Conservation (phyloP, 1,140 invertebrate genomes). For the Euura lappo region DNA sequence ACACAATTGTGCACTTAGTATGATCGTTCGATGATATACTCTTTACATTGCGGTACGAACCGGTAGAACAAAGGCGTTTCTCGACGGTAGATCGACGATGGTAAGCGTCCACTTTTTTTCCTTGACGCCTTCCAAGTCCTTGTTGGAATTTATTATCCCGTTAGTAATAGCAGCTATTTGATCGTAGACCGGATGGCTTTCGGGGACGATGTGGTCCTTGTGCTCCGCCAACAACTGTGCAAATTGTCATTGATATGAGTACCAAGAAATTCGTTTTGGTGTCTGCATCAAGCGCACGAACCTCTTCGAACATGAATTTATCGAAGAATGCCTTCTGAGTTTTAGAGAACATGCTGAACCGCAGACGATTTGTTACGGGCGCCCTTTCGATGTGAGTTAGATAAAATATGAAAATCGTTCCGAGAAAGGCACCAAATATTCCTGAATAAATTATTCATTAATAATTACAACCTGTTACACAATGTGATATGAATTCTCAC, state of each 20-base stretch:
- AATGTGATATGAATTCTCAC: conserved; percentile 22
- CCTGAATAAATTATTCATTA: conserved; percentile 27
- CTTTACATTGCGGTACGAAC: conserved; percentile 40
- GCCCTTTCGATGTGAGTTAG: conserved; percentile 58
- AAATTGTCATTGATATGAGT: background rate
- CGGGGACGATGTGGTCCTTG: conserved; percentile 48
- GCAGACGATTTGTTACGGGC: conserved; percentile 60
- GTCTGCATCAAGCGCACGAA: conserved; percentile 8
- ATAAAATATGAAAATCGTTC: conserved; percentile 52
- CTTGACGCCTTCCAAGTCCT: conserved; percentile 54
- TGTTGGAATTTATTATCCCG: conserved; percentile 58
- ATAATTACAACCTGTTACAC: conserved; percentile 12
- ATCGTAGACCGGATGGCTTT: conserved; percentile 37
- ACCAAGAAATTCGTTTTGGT: too few relatives aligned
- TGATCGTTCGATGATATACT: conserved; percentile 4
- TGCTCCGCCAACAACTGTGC: conserved; percentile 38
- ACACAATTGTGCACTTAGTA: conserved; percentile 1
- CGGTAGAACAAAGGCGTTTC: conserved; percentile 65
- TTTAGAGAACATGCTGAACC: conserved; percentile 62
- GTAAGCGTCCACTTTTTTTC: conserved; percentile 59
- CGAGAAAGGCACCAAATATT: conserved; percentile 30
- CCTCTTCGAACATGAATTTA: conserved; percentile 34
- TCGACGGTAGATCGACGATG: conserved; percentile 53
- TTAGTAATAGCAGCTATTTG: conserved; percentile 48
- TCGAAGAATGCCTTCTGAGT: conserved; percentile 59